Conservation (phyloP, 2,888 invertebrate genomes). For the Caenorhabditis angaria region DNA sequence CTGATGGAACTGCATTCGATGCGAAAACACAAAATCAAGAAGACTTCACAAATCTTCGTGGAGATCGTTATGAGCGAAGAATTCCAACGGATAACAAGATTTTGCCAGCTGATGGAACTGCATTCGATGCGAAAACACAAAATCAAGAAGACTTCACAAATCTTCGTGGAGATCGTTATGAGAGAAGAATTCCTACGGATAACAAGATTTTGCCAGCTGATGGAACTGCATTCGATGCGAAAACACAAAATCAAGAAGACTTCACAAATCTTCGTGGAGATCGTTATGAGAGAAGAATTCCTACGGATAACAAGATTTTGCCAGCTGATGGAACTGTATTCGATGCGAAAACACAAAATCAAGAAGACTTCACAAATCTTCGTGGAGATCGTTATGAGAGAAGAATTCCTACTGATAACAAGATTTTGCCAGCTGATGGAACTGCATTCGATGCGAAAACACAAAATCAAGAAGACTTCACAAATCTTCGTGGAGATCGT, state of each 20-base stretch:
- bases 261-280: slow-evolving; percentile 5
- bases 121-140: slow-evolving; percentile 38
- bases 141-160: slow-evolving; percentile 34
- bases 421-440: slow-evolving; percentile 8
- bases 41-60: slow-evolving; percentile 14
- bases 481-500: slow-evolving; percentile 14
- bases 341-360: slow-evolving; percentile 24
- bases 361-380: slow-evolving; percentile 24
- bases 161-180: slow-evolving; percentile 49
- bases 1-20: slow-evolving; percentile 13
- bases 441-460: slow-evolving; percentile 3
- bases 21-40: slow-evolving; percentile 21
- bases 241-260: slow-evolving; percentile 23
- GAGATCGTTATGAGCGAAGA: slow-evolving; percentile 16
- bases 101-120: slow-evolving; percentile 16
- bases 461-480: slow-evolving; percentile 9
- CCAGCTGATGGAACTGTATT: slow-evolving; percentile 29
- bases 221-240: neutral
- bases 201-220: slow-evolving; percentile 41
- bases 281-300: slow-evolving; percentile 15
- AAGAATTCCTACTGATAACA: slow-evolving; percentile 4
- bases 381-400: slow-evolving; percentile 36
- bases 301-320: slow-evolving; percentile 50
- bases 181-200: slow-evolving; percentile 36
- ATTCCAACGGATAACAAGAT: slow-evolving; percentile 15